Percentiles rank a stretch among this genome's conserved stretches.
phyloP scores from a whole-genome alignment of 2,888 invertebrate genomes.

The Agrotis puta region DNA sequence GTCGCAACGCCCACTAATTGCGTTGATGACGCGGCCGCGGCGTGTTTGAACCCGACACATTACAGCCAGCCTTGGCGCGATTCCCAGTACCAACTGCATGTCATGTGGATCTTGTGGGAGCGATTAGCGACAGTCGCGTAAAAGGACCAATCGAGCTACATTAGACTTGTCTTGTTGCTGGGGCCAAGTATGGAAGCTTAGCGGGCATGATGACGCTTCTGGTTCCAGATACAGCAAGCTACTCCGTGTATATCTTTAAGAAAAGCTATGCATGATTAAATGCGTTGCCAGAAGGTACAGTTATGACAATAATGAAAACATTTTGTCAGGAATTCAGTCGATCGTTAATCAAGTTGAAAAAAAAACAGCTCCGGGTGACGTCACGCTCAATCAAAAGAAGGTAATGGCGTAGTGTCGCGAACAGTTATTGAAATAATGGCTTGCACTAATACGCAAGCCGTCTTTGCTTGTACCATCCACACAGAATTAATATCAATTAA shows the following conservation, averaged over 20 bases:
- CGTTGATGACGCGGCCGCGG: conserved; percentile 80
- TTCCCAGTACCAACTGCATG: conserved; percentile 77
- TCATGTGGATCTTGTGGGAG: conserved; percentile 56
- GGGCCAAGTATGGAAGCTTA: conserved; percentile 38
- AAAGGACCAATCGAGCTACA: conserved; percentile 53
- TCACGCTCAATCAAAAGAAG: conserved; percentile 56
- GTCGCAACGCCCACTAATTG: conserved; percentile 88
- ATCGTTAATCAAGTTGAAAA: conserved; percentile 35
- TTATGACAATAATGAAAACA: conserved; percentile 14
- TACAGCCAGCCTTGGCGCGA: conserved; percentile 83
- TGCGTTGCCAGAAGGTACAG: neutral
- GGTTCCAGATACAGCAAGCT: conserved; percentile 6
- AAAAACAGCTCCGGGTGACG: conserved; percentile 51
- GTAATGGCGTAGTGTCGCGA: conserved; percentile 53
- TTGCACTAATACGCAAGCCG: conserved; percentile 53
- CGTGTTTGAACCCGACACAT: conserved; percentile 85
- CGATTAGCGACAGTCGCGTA: conserved; percentile 53
- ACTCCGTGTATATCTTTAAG: neutral
- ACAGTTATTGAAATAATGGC: conserved; percentile 55
- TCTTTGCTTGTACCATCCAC: conserved; percentile 81
- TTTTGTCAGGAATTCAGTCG: conserved; percentile 17
- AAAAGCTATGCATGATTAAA: conserved; percentile 11
- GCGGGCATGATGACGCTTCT: conserved; percentile 5
- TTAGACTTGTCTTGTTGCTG: conserved; percentile 32
- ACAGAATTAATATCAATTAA: conserved; percentile 90